These are phyloP conservation scores for Paguma larvata DNA, from an alignment of 2,797 vertebrate genomes.

Conservation along the genomic window DNA sequence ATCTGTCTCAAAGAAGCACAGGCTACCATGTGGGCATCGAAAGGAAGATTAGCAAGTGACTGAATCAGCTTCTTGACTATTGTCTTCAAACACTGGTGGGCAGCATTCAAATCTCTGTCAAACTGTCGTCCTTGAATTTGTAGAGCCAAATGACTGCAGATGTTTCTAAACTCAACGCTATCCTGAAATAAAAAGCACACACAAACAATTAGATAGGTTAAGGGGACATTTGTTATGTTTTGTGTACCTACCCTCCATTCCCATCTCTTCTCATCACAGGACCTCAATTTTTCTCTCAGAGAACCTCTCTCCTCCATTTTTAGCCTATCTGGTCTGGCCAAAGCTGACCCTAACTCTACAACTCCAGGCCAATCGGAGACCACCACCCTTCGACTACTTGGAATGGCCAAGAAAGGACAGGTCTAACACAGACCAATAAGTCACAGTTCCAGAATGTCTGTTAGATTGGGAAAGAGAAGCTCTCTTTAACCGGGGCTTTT, in stretches of 20 bases:
- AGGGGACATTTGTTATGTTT: background rate
- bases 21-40: constrained; percentile 66
- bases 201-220: background rate
- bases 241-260: background rate
- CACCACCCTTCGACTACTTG: background rate
- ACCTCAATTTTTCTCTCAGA: background rate
- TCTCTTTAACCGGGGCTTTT: background rate
- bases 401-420: background rate
- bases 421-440: background rate
- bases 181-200: constrained; percentile 78
- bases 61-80: constrained; percentile 84
- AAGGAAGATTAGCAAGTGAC: constrained; percentile 79
- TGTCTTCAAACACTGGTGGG: constrained; percentile 83
- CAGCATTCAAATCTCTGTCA: constrained; percentile 83
- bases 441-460: background rate
- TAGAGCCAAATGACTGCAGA: constrained; percentile 84
- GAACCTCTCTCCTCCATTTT: background rate
- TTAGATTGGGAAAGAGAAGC: background rate
- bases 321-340: background rate
- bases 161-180: constrained; percentile 87
- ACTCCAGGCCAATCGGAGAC: background rate
- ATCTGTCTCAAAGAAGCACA: constrained; percentile 81
- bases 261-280: background rate
- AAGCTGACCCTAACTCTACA: background rate
- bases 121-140: constrained; percentile 85